Evolutionary conservation across 2,113 vertebrate genomes (phyloP), one percentile per base, ranked within the genome.

Genomic region (Ailuropoda melanoleuca): DNA sequence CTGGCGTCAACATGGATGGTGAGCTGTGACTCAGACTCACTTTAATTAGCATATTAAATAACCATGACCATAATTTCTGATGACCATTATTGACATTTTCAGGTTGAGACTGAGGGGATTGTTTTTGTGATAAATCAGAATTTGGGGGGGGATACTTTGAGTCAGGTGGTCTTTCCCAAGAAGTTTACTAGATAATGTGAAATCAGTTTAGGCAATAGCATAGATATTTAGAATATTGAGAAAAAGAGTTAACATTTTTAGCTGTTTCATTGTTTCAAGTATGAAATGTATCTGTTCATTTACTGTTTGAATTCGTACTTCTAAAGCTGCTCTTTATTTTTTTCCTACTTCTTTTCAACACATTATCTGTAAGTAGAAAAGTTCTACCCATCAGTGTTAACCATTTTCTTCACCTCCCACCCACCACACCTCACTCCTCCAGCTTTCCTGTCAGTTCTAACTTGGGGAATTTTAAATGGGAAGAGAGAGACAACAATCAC

Each of bases 361-460:
- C 48, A 9, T 55, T 78, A 78, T 93, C 93, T 93, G 34, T 88
- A 95, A 98, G 60, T 64, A 90, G 58, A 75, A 84, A 90, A 81
- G 10, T 88, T 92, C 58, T 92, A 85, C 13, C 53, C 70, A 72
- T 85, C 50, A 72, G 29, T 2, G 2, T 95, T 96, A 97, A 92
- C 46, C 53, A 64, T 66, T 90, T 93, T 96, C 74, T 97, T 96
- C 85, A 94, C 56, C 48, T 95, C 74, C 93, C 92, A 97, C 87
- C 37, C 12, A 21, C 50, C 37, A 31, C 80, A 39, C 88, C 62
- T 72, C 56, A 89, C 84, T 97, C 78, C 96, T 81, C 81, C 90
- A 96, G 75, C 29, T 91, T 93, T 95, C 53, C 62, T 96, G 84
- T 94, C 93, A 82, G 82, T 97, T 90, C 93, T 97, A 85, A 94